Percentiles rank a stretch among this genome's conserved stretches.
Conservation (phyloP, 2,113 vertebrate genomes). For the Isurus oxyrinchus region DNA sequence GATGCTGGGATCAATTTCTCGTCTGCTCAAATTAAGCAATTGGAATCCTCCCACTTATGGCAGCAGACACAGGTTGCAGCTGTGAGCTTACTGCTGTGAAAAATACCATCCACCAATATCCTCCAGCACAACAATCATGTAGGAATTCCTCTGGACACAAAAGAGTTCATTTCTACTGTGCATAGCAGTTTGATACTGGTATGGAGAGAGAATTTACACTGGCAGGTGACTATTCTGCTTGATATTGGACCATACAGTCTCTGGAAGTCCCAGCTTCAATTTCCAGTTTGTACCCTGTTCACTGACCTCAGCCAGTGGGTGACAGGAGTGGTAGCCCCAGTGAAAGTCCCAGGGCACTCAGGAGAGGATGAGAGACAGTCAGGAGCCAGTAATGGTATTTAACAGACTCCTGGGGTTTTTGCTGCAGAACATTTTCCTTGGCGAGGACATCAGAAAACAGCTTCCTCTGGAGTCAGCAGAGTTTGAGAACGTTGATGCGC, state of each 20-base stretch:
- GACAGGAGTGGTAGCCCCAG: neutral
- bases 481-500: slow-evolving; percentile 66
- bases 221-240: too few species aligned
- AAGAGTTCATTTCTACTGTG: neutral
- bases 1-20: neutral
- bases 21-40: neutral
- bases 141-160: neutral
- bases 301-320: neutral
- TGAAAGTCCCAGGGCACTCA: neutral
- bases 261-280: too few species aligned
- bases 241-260: neutral
- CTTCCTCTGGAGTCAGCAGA: slow-evolving; percentile 66
- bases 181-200: neutral
- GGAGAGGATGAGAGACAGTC: neutral
- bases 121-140: neutral
- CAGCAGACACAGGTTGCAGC: neutral
- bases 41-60: neutral
- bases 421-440: slow-evolving; percentile 76
- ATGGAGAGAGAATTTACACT: neutral
- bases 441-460: slow-evolving; percentile 78
- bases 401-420: neutral
- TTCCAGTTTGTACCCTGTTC: neutral
- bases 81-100: neutral
- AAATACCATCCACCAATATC: neutral
- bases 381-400: too few species aligned